phyloP scores from a whole-genome alignment of 2,797 vertebrate genomes.

The Pristis pectinata region DNA sequence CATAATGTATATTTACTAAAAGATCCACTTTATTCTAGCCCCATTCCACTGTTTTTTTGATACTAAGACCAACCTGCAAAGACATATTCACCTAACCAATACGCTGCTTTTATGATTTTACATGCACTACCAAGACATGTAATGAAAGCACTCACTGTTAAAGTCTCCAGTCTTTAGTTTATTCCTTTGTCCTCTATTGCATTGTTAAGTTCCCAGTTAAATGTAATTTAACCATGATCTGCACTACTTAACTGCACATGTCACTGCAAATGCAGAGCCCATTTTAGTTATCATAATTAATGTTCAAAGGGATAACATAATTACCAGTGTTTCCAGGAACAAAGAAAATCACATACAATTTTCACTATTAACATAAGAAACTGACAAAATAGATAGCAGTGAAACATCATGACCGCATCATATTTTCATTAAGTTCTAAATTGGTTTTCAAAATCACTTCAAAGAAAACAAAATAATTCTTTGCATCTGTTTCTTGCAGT shows the following conservation, averaged over 20 bases:
- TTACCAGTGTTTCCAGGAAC: conserved; percentile 8
- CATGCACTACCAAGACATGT: background rate
- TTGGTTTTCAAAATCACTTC: conserved; percentile 19
- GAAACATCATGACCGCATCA: background rate
- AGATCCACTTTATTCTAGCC: background rate
- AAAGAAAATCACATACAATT: conserved; percentile 16
- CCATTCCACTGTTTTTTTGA: background rate
- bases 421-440: background rate
- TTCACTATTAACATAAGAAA: background rate
- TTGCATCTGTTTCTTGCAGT: background rate
- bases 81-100: background rate
- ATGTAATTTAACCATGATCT: background rate
- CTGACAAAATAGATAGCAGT: background rate
- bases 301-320: conserved; percentile 9
- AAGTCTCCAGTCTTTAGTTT: background rate
- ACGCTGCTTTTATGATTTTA: background rate
- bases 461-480: background rate
- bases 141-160: background rate
- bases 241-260: background rate
- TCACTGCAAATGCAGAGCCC: background rate
- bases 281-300: conserved; percentile 20
- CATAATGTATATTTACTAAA: background rate
- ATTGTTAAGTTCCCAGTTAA: background rate
- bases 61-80: background rate
- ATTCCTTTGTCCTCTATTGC: background rate